Percentiles rank a stretch among this genome's conserved stretches.
These are phyloP conservation scores for Polymixis flavicincta DNA, from an alignment of 2,888 invertebrate species.

Conservation along the genomic window DNA sequence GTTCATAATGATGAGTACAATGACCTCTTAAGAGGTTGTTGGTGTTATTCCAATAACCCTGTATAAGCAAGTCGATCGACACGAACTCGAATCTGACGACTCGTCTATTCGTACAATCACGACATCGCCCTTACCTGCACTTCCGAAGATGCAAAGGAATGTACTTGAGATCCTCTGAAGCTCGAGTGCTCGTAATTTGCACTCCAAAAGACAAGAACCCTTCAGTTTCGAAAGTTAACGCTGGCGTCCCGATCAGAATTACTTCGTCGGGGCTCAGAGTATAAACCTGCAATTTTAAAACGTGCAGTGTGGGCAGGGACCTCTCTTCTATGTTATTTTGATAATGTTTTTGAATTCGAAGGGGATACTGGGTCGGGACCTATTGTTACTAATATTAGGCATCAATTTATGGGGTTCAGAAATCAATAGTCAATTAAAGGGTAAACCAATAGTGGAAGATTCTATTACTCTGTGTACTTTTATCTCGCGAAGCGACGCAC, in stretches of 20 bases:
- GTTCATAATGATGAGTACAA: too few species aligned
- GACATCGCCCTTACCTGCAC: constrained; percentile 77
- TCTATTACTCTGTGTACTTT: not conserved
- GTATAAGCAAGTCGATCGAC: constrained; percentile 4
- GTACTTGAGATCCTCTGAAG: constrained; percentile 76
- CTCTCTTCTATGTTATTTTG: not conserved
- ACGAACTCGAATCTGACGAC: not conserved
- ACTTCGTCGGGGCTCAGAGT: constrained; percentile 85
- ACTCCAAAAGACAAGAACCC: constrained; percentile 82
- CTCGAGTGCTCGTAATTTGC: constrained; percentile 81
- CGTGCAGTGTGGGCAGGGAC: not conserved
- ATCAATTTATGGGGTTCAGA: constrained; percentile 6
- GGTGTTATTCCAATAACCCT: too few species aligned
- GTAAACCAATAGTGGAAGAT: constrained; percentile 12
- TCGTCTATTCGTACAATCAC: constrained; percentile 14
- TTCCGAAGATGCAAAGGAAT: constrained; percentile 77
- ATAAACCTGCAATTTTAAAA: constrained; percentile 77
- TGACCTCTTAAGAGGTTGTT: too few species aligned
- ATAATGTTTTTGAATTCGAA: not conserved
- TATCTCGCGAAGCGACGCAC: too few species aligned
- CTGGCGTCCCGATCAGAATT: constrained; percentile 77
- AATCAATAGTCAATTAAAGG: constrained; percentile 34
- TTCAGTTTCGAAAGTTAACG: constrained; percentile 74
- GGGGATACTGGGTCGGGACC: not conserved
- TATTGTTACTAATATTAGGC: not conserved